Conservation (phyloP, 1,140 invertebrate species). For the Drosophila auraria region DNA sequence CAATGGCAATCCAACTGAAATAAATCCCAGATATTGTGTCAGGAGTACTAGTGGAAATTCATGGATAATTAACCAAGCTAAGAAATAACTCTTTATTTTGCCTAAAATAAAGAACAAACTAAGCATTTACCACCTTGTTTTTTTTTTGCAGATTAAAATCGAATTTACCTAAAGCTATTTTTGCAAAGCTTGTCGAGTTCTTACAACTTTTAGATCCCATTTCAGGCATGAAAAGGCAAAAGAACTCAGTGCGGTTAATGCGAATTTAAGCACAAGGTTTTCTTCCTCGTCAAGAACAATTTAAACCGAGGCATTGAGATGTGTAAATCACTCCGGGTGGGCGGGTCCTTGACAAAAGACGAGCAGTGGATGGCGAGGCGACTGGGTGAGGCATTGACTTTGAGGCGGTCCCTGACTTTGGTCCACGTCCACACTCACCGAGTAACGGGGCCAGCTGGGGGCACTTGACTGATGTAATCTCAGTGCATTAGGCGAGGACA, state of each 20-base stretch:
- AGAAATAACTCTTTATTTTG: background rate
- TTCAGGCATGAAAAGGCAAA: background rate
- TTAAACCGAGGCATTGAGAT: constrained; percentile 49
- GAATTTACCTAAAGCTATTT: background rate
- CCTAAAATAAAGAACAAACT: too few species aligned
- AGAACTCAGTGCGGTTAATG: constrained; percentile 33
- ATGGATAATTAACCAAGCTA: constrained; percentile 15
- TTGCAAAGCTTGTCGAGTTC: background rate
- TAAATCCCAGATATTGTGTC: constrained; percentile 12
- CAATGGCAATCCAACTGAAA: constrained; percentile 14
- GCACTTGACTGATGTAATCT: constrained; percentile 62
- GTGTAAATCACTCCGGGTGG: constrained; percentile 42
- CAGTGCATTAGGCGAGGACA: constrained; percentile 61
- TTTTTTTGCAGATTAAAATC: too few species aligned
- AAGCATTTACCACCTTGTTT: too few species aligned
- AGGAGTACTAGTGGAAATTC: background rate
- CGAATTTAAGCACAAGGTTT: constrained; percentile 40
- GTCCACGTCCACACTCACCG: constrained; percentile 28
- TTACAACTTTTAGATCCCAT: background rate
- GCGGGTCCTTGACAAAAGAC: constrained; percentile 17
- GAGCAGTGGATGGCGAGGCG: background rate
- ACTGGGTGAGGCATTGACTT: constrained; percentile 39
- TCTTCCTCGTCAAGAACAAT: constrained; percentile 19
- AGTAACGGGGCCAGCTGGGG: constrained; percentile 24
- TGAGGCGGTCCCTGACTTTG: constrained; percentile 50